Percentiles rank a stretch among this genome's conserved stretches.
phyloP scores from a whole-genome alignment of 2,113 vertebrate species.

The Empidonax alnorum region DNA sequence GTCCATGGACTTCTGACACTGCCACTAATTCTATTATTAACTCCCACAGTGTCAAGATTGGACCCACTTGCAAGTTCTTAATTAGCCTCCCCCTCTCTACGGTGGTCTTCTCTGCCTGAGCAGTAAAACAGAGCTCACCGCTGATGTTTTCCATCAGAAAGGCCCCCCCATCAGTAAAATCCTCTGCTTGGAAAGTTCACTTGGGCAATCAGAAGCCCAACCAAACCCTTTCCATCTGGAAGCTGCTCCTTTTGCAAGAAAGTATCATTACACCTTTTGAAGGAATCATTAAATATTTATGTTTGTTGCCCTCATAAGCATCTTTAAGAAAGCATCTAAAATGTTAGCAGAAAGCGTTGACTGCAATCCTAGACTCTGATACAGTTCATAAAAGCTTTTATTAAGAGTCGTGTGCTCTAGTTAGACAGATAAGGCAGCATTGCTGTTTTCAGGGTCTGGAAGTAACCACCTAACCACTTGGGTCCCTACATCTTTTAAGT shows the following conservation, averaged over 20 bases:
- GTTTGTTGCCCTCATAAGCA: not conserved
- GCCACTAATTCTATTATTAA: not conserved
- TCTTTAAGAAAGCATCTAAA: not conserved
- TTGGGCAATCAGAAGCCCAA: not conserved
- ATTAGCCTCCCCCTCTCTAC: not conserved
- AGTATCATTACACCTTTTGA: not conserved
- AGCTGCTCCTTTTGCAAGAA: not conserved
- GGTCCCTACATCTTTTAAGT: not conserved
- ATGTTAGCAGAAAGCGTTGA: not conserved
- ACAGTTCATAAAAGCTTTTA: not conserved
- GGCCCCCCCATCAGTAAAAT: not conserved
- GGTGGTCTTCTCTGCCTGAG: rapidly evolving
- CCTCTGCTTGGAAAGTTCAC: not conserved
- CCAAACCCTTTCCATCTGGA: not conserved
- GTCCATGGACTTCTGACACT: not conserved
- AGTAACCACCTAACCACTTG: not conserved
- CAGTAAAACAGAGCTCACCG: not conserved
- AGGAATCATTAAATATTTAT: not conserved
- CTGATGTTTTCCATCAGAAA: not conserved
- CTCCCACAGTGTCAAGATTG: rapidly evolving
- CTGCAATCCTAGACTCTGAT: not conserved
- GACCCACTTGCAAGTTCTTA: not conserved
- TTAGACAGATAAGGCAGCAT: not conserved
- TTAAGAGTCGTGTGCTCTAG: not conserved
- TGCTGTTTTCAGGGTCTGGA: not conserved